Percentiles rank a stretch among this genome's conserved stretches.
Conservation (phyloP, 2,113 vertebrate species). For the Tragelaphus scriptus region DNA sequence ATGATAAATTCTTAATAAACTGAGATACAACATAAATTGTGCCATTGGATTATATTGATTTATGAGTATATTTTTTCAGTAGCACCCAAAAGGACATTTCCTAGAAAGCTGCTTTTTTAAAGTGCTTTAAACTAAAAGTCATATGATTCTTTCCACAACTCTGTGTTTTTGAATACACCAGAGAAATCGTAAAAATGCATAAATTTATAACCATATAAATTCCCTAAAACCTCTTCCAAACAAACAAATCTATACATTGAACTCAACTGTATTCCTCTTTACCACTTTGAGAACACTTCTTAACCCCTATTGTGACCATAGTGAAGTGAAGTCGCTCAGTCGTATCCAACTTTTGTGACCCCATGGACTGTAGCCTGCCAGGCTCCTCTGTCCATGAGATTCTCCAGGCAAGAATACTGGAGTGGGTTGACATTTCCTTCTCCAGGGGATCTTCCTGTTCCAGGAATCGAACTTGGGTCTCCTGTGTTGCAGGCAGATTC, state of each 20-base stretch:
- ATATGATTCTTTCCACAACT: background rate
- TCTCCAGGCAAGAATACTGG: background rate
- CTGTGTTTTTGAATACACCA: background rate
- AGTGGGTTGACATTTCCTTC: background rate
- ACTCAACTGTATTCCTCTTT: background rate
- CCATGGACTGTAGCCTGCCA: background rate
- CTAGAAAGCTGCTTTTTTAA: background rate
- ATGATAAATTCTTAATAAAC: background rate
- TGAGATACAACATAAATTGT: background rate
- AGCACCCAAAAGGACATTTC: background rate
- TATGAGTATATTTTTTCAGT: background rate
- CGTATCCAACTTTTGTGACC: accelerated
- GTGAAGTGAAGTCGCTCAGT: background rate
- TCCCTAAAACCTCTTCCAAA: background rate
- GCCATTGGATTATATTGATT: background rate
- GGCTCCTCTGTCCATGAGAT: background rate
- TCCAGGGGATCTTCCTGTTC: background rate
- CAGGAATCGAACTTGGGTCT: background rate
- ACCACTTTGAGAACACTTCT: background rate
- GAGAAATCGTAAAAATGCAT: background rate
- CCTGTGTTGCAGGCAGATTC: background rate
- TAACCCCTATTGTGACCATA: background rate
- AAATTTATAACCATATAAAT: background rate
- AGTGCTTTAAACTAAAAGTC: background rate
- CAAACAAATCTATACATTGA: background rate